These are phyloP conservation scores for Psilopogon haemacephalus DNA, from an alignment of 2,113 vertebrate species.

Conservation along the genomic window DNA sequence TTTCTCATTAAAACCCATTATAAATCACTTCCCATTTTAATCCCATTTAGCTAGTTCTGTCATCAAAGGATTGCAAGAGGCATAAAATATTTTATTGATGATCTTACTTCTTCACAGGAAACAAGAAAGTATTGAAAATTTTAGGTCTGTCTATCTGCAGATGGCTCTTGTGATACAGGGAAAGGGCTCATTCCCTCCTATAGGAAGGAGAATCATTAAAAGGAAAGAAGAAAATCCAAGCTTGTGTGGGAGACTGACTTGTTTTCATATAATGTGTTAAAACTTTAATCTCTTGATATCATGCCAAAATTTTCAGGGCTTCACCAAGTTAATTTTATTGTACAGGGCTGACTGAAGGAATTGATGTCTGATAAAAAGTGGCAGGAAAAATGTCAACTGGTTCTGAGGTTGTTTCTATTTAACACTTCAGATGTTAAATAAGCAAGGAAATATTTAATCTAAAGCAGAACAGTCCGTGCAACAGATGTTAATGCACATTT, in stretches of 20 bases:
- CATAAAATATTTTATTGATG: slow-evolving; percentile 34
- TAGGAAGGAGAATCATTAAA: not conserved
- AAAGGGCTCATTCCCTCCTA: not conserved
- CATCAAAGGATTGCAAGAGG: slow-evolving; percentile 33
- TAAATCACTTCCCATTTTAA: slow-evolving; percentile 33
- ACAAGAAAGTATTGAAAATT: not conserved
- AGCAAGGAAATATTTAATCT: not conserved
- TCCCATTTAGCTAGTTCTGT: slow-evolving; percentile 43
- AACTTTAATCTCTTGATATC: not conserved
- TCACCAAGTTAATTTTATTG: not conserved
- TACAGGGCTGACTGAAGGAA: not conserved
- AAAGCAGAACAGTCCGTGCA: not conserved
- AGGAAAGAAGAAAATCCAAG: not conserved
- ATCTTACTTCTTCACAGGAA: not conserved
- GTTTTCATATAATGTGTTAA: not conserved
- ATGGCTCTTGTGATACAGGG: slow-evolving; percentile 1
- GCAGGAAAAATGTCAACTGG: not conserved
- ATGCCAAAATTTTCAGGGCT: not conserved
- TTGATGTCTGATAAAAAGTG: not conserved
- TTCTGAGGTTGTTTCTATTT: not conserved
- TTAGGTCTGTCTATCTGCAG: not conserved
- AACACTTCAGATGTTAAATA: not conserved
- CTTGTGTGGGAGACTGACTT: not conserved
- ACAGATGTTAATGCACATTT: not conserved
- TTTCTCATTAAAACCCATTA: slow-evolving; percentile 2